Evolutionary conservation across 2,797 vertebrate species (phyloP).

Genomic region (Silurus aristotelis): DNA sequence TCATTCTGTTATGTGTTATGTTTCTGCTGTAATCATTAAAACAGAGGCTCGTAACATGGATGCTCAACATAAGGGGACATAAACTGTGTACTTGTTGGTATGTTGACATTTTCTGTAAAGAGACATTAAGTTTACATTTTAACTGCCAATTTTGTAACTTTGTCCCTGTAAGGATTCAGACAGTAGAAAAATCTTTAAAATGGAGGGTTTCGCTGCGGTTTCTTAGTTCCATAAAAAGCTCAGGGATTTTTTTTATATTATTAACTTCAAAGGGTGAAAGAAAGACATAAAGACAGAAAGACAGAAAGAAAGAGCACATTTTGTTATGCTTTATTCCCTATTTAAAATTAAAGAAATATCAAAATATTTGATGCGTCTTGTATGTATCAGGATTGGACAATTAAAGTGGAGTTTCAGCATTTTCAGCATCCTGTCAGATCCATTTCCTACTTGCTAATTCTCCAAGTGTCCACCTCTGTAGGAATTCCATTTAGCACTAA

Average conservation of each 20-base stretch:
- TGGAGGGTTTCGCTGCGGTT: not conserved
- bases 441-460: not conserved
- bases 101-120: not conserved
- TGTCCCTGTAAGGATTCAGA: not conserved
- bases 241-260: not conserved
- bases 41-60: not conserved
- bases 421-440: not conserved
- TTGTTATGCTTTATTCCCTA: not conserved
- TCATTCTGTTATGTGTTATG: not conserved
- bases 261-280: too few species aligned
- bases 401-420: too few species aligned
- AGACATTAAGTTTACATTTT: not conserved
- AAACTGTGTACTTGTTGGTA: not conserved
- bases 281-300: not conserved
- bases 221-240: not conserved
- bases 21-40: not conserved
- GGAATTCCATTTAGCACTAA: conserved; percentile 32
- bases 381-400: too few species aligned
- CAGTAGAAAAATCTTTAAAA: not conserved
- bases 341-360: not conserved
- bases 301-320: not conserved
- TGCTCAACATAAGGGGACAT: too few species aligned
- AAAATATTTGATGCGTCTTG: not conserved
- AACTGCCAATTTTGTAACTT: not conserved
- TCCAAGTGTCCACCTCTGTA: not conserved